These are phyloP conservation scores for Pogona vitticeps DNA, from an alignment of 2,113 vertebrate genomes.

Conservation along the genomic window DNA sequence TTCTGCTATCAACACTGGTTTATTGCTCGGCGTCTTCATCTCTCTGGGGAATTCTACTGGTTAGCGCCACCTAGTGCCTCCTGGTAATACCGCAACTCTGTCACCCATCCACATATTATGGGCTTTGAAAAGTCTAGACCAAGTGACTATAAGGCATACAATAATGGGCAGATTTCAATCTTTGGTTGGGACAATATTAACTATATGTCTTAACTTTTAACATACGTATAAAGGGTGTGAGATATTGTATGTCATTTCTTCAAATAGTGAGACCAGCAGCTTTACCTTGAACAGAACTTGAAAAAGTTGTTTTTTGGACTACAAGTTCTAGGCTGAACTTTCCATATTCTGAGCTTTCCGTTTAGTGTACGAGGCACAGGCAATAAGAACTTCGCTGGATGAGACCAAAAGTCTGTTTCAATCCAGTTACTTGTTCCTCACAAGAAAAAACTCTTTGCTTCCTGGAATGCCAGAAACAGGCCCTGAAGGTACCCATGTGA, in stretches of 20 bases:
- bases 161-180: background rate
- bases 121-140: background rate
- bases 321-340: too few relatives aligned
- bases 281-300: background rate
- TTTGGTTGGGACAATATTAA: background rate
- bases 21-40: too few relatives aligned
- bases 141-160: constrained; percentile 1
- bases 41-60: too few relatives aligned
- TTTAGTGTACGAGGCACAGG: background rate
- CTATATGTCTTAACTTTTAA: background rate
- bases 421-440: background rate
- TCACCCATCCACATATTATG: background rate
- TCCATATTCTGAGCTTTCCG: too few relatives aligned
- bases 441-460: background rate
- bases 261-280: background rate
- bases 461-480: background rate
- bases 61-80: too few relatives aligned
- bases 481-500: background rate
- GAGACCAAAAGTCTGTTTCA: background rate
- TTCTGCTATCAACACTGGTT: too few relatives aligned
- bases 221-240: too few relatives aligned
- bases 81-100: too few relatives aligned
- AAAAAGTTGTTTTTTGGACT: too few relatives aligned
- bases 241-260: background rate
- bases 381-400: background rate